phyloP scores from a whole-genome alignment of 92 coral and sea anemone species.

The Epizoanthus stellaris region DNA sequence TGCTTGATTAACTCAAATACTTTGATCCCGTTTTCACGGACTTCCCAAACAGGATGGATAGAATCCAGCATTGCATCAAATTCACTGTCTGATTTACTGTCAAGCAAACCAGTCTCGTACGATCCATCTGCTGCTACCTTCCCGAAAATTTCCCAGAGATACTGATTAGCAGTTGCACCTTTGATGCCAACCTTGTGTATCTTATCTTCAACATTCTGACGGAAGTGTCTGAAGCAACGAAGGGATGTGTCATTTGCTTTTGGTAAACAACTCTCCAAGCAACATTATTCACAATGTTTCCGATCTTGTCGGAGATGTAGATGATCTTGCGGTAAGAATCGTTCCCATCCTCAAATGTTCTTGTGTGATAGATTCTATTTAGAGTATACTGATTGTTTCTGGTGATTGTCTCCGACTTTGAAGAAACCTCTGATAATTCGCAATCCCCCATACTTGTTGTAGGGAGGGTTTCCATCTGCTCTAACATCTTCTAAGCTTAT shows the following conservation, averaged over 20 bases:
- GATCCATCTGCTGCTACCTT: conserved; percentile 41
- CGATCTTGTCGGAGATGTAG: too few species aligned
- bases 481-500: too few species aligned
- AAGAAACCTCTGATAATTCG: too few species aligned
- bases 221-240: conserved; percentile 42
- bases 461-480: too few species aligned
- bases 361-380: too few species aligned
- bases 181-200: background rate
- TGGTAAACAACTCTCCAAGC: background rate
- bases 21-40: conserved; percentile 9
- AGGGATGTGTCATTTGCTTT: conserved; percentile 31
- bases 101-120: conserved; percentile 43
- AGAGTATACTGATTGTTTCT: too few species aligned
- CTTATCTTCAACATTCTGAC: conserved; percentile 19
- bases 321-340: too few species aligned
- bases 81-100: conserved; percentile 23
- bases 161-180: conserved; percentile 35
- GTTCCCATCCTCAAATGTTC: too few species aligned
- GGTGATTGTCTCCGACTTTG: too few species aligned
- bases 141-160: conserved; percentile 32
- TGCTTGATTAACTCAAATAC: conserved; percentile 17
- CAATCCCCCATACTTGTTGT: too few species aligned
- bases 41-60: conserved; percentile 13
- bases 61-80: conserved; percentile 41
- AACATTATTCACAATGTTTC: too few species aligned